These are phyloP conservation scores for Caenorhabditis brenneri DNA, from an alignment of 1,140 invertebrate genomes.

Conservation along the genomic window DNA sequence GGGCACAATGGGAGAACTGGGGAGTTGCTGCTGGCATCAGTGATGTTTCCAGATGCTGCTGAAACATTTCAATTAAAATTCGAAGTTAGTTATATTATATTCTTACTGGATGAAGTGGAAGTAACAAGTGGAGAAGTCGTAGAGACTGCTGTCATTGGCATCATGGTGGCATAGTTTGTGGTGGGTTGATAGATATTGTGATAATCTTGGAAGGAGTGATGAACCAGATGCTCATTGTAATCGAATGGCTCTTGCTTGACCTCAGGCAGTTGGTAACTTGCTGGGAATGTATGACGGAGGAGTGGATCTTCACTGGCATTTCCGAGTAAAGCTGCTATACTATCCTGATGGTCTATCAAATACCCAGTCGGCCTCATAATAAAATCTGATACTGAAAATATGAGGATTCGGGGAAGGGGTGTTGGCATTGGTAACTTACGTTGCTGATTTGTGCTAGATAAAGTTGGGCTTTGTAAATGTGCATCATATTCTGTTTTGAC, in stretches of 20 bases:
- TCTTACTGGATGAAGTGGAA: not conserved
- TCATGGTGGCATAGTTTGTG: constrained; percentile 30
- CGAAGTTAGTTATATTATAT: not conserved
- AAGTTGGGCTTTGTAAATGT: constrained; percentile 45
- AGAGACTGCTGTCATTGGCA: constrained; percentile 40
- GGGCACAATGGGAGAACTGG: constrained; percentile 57
- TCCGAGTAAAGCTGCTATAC: not conserved
- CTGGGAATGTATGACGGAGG: not conserved
- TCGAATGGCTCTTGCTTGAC: constrained; percentile 49
- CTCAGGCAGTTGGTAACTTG: not conserved
- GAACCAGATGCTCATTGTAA: constrained; percentile 9
- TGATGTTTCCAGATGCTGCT: not conserved
- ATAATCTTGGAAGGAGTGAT: constrained; percentile 9
- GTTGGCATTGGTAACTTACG: not conserved
- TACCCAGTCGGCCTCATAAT: not conserved
- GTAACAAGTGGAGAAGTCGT: not conserved
- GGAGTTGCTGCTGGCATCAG: constrained; percentile 35
- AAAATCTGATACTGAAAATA: constrained; percentile 19
- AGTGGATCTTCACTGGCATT: constrained; percentile 24
- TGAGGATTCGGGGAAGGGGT: not conserved
- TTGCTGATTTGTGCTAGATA: constrained; percentile 41
- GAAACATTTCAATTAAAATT: not conserved
- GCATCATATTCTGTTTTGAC: constrained; percentile 47
- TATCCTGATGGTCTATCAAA: not conserved
- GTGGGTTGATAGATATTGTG: no score